Evolutionary conservation across 92 coral and sea anemone species (phyloP).

Genomic region (Siderastrea siderea): DNA sequence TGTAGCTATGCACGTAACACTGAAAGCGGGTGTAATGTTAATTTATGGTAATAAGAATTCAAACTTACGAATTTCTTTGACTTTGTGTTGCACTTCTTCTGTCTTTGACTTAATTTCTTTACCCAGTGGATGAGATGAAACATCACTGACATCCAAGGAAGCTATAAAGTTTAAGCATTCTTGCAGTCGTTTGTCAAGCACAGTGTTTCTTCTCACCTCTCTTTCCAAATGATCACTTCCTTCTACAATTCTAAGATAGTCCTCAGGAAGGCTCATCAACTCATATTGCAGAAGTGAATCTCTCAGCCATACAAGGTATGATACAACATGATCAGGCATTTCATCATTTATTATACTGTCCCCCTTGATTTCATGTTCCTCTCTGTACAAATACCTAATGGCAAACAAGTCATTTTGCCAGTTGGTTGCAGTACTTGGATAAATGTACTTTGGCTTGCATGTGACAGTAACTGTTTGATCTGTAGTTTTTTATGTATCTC

Average conservation of each 20-base stretch:
- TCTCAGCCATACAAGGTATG: conserved; percentile 28
- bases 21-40: no score
- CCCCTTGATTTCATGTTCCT: conserved; percentile 51
- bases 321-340: conserved; percentile 12
- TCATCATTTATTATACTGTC: not conserved
- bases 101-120: no score
- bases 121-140: not conserved
- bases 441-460: conserved; percentile 59
- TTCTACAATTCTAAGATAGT: conserved; percentile 20
- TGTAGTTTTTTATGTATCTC: conserved; percentile 2
- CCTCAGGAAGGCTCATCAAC: conserved; percentile 43
- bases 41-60: no score
- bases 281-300: conserved; percentile 54
- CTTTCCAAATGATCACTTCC: conserved; percentile 47
- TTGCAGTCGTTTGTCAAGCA: not conserved
- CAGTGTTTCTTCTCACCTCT: not conserved
- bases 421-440: conserved; percentile 64
- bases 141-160: not conserved
- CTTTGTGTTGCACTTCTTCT: no score
- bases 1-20: no score
- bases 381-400: conserved; percentile 20
- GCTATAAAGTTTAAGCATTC: not conserved
- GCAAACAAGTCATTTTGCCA: conserved; percentile 66
- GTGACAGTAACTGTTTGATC: conserved; percentile 56
- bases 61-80: no score